Evolutionary conservation across 2,113 vertebrate species (phyloP).

Genomic region (Vulpes vulpes): DNA sequence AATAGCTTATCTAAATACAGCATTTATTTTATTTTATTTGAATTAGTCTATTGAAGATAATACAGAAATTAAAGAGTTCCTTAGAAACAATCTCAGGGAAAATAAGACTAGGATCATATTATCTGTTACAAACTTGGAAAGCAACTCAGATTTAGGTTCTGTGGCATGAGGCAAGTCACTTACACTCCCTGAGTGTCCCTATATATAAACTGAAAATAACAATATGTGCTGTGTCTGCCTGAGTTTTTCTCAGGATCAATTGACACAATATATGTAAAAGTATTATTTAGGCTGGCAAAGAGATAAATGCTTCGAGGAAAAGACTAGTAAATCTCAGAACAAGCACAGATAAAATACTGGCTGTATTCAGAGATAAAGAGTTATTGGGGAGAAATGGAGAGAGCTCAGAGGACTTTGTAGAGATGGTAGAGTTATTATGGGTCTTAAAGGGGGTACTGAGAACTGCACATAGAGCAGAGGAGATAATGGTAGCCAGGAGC

Average conservation of each 20-base stretch:
- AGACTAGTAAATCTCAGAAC: neutral
- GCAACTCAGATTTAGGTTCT: neutral
- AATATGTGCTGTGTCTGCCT: neutral
- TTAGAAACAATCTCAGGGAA: neutral
- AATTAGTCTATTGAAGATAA: constrained; percentile 48
- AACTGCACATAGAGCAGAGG: neutral
- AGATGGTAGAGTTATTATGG: neutral
- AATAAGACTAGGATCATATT: neutral
- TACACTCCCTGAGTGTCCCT: neutral
- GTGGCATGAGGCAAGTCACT: neutral
- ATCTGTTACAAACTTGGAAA: neutral
- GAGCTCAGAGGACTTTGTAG: neutral
- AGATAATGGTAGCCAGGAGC: neutral
- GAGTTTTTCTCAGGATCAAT: neutral
- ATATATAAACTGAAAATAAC: constrained; percentile 5
- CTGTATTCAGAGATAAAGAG: neutral
- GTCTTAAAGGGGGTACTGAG: neutral
- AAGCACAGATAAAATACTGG: neutral
- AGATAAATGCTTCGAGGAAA: neutral
- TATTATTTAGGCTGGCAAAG: neutral
- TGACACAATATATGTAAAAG: neutral
- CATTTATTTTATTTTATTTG: constrained; percentile 20
- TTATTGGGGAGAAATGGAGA: neutral
- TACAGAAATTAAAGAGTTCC: neutral
- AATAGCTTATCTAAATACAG: neutral